These are phyloP conservation scores for Beris morrisii DNA, from an alignment of 2,888 invertebrate species.

Conservation along the genomic window DNA sequence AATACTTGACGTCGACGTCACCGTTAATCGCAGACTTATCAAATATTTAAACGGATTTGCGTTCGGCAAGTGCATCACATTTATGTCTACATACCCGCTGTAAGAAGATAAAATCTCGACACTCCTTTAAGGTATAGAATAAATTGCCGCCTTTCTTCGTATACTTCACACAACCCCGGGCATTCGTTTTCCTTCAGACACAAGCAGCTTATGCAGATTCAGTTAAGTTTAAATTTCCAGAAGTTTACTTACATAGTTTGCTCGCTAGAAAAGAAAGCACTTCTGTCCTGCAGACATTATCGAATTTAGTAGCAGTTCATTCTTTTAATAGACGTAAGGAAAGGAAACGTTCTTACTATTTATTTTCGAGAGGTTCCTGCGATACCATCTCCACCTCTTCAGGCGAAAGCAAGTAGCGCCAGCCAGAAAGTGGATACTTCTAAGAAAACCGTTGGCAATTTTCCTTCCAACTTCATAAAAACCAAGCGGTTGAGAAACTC, in stretches of 20 bases:
- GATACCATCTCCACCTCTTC: no score
- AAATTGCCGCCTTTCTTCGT: neutral
- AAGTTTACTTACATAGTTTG: neutral
- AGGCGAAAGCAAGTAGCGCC: no score
- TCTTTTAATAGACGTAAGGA: neutral
- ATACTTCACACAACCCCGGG: neutral
- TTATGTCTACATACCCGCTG: neutral
- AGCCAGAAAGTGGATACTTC: no score
- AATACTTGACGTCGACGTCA: no score
- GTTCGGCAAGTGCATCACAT: neutral
- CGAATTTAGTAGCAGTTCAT: neutral
- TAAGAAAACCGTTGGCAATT: no score
- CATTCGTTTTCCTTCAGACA: neutral
- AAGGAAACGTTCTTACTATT: neutral
- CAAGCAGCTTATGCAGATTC: slow-evolving; percentile 17
- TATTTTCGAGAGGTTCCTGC: no score
- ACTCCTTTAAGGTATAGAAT: neutral
- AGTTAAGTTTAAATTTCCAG: slow-evolving; percentile 16
- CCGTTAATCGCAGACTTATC: neutral
- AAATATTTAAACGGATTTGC: slow-evolving; percentile 1
- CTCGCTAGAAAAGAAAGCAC: no score
- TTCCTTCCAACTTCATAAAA: no score
- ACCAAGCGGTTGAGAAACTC: no score
- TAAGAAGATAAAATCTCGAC: neutral
- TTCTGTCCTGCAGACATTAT: neutral